Conservation (phyloP, 35 echinoderm and acorn worm genomes). For the Lytechinus variegatus region DNA sequence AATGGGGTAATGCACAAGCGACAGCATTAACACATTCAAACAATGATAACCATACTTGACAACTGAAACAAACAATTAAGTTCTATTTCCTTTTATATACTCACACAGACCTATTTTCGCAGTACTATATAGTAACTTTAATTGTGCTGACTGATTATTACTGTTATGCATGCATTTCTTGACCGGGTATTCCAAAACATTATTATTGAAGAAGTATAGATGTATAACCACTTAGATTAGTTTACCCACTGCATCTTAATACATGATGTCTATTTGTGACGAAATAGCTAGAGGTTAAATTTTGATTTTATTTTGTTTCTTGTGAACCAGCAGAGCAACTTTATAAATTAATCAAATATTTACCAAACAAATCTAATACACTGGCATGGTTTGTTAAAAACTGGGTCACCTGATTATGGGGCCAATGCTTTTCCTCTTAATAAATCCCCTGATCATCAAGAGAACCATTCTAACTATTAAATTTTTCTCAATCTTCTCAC, state of each 20-base stretch:
- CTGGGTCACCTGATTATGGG: too few relatives aligned
- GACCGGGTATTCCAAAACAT: background rate
- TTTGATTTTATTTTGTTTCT: background rate
- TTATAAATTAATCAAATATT: too few relatives aligned
- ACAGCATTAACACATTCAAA: background rate
- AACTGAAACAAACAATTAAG: background rate
- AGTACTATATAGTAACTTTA: background rate
- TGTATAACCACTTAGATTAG: background rate
- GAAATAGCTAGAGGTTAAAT: background rate
- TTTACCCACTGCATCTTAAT: background rate
- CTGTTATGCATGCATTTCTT: background rate
- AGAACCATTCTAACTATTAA: too few relatives aligned
- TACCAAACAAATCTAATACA: too few relatives aligned
- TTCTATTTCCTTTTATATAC: background rate
- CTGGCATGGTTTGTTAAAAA: too few relatives aligned
- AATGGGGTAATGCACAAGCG: background rate
- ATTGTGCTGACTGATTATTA: background rate
- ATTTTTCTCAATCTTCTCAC: too few relatives aligned
- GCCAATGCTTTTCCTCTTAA: too few relatives aligned
- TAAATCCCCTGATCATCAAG: too few relatives aligned
- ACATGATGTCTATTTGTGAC: too few relatives aligned
- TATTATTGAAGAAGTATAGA: background rate
- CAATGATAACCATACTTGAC: background rate
- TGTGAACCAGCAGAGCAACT: background rate
- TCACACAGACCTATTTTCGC: background rate